A percentile compares a stretch with the other conserved stretches of the same genome.
Conservation (phyloP, 2,113 vertebrate genomes). For the Oceanites oceanicus region DNA sequence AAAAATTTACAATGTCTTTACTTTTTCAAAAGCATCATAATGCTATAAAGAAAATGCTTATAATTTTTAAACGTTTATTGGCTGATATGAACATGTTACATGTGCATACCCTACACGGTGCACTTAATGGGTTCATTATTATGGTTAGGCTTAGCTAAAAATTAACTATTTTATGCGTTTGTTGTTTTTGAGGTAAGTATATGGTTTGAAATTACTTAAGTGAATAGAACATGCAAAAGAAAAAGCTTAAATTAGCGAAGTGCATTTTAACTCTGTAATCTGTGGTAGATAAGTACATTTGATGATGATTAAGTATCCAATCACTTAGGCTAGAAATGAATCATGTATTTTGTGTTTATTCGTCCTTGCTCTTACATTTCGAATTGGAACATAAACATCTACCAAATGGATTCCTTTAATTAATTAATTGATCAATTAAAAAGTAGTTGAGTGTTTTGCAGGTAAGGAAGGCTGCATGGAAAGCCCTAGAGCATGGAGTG, state of each 20-base stretch:
- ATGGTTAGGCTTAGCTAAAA: neutral
- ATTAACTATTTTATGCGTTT: neutral
- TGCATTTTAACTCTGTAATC: neutral
- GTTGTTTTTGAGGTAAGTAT: neutral
- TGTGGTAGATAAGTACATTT: neutral
- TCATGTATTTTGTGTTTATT: neutral
- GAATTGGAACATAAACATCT: neutral
- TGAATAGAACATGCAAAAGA: neutral
- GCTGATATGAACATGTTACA: neutral
- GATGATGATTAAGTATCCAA: neutral
- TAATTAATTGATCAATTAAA: neutral
- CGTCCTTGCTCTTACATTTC: neutral
- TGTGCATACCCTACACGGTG: neutral
- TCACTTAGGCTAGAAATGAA: neutral
- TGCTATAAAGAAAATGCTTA: neutral
- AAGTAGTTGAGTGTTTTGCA: neutral
- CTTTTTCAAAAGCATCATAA: neutral
- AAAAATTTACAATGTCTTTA: neutral
- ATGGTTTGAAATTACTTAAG: neutral
- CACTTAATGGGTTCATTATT: neutral
- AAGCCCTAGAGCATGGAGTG: neutral
- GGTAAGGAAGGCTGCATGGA: neutral
- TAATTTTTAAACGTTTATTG: neutral
- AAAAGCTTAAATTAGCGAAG: neutral
- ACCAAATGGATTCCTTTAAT: neutral